Base-by-base conservation (phyloP, 2,113 vertebrate genomes). In the Toxostoma redivivum region DNA sequence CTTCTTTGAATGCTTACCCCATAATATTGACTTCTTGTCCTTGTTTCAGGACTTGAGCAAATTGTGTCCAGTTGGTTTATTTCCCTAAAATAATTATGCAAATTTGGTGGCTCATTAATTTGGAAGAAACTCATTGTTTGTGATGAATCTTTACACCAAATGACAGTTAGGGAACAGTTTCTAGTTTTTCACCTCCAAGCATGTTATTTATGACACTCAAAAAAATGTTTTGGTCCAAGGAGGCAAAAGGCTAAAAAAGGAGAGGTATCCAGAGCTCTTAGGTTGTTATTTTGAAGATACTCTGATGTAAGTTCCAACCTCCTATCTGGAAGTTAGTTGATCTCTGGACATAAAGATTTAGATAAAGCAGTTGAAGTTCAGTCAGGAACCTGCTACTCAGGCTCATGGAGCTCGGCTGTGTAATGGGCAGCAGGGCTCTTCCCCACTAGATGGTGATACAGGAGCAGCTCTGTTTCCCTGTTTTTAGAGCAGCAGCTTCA, bases 381-480 rank as follows among this genome's bases (percentile, higher is more conserved):
- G 31, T 4, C 24, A 24, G 24, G 64, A 72, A 2, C 4, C 21
- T 20, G 48, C 40, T 48, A n/a, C 24, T 31, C 33, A 3, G 0
- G 0, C 15, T 5, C 3, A 0, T 0, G 15, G 21, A 15, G 30
- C 31, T 40, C 11, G 2, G n/a, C 10, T 4, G 4, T 5, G 3
- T 10, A 6, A 5, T 0, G 7, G 15, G 16, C 10, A 9, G 25
- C 11, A 11, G 33, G 11, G 6, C 18, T 74, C 13, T 44, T 86
- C 19, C 40, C 92, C 90, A 6, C 74, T 88, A 93, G 95, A 7
- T 95, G 96, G 94, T 28, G 88, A 2, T 17, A 66, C 31, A 76
- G 79, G 84, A 90, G 28, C 58, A 23, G 42, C 62, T 67, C 15
- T 1, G 20, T 13, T 71, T 30, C 42, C 11, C 11, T 10, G 2